Evolutionary conservation across 1,140 invertebrate genomes (phyloP).

Genomic region (Drosophila cardini): DNA sequence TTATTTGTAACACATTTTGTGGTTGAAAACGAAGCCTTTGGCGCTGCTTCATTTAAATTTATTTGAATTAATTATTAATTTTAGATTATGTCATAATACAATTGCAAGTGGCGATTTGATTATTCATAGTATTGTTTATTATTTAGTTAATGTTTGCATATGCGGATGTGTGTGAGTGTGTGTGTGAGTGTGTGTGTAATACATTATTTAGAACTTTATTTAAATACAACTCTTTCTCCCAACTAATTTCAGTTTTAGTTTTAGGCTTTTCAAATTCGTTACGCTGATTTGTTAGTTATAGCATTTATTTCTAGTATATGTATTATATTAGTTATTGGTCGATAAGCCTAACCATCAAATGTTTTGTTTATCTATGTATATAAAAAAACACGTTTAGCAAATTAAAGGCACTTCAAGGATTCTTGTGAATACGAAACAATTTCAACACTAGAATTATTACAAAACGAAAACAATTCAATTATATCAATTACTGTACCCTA

Average conservation of each 20-base stretch:
- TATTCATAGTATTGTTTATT: conserved; percentile 23
- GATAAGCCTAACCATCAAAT: conserved; percentile 64
- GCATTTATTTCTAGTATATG: conserved; percentile 27
- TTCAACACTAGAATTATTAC: conserved; percentile 42
- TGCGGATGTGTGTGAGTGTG: conserved; percentile 8
- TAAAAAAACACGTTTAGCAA: conserved; percentile 81
- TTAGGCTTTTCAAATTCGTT: conserved; percentile 2
- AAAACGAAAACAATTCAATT: conserved; percentile 58
- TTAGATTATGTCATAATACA: conserved; percentile 57
- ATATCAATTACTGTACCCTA: conserved; percentile 31
- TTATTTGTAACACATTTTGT: conserved; percentile 73
- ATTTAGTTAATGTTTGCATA: conserved; percentile 37
- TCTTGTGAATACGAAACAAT: conserved; percentile 76
- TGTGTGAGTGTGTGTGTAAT: conserved; percentile 36
- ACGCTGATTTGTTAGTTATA: conserved; percentile 29
- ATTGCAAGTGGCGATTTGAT: conserved; percentile 43
- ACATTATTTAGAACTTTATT: conserved; percentile 41
- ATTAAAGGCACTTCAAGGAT: conserved; percentile 81
- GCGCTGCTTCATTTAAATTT: conserved; percentile 65
- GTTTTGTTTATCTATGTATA: conserved; percentile 59
- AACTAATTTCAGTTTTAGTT: neutral
- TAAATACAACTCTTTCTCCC: conserved; percentile 44
- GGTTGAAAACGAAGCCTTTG: conserved; percentile 75
- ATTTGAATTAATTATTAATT: conserved; percentile 47
- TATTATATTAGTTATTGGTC: conserved; percentile 28